Evolutionary conservation across 2,113 vertebrate species (phyloP), one percentile per base, ranked within the genome.

Genomic region (Mormyrus iriodes): DNA sequence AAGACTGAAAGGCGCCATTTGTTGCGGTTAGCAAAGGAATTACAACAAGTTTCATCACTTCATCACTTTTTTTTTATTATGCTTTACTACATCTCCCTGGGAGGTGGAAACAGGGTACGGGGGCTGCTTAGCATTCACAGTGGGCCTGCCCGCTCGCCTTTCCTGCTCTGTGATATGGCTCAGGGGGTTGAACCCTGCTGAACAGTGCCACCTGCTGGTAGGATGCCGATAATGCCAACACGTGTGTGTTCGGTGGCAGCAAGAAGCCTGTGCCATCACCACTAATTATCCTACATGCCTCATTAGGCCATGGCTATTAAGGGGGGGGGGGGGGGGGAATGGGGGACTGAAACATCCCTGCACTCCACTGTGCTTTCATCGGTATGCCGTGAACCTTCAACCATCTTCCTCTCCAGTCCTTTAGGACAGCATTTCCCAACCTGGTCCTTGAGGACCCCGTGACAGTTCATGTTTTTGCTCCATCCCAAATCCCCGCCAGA

Each of bases 11-110:
- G 86, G 88, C 85, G 88, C 85, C 88, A 90, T 92, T 92, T 92
- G 90, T 88, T 89, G 89, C 69, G 89, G 92, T 90, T 93, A 91
- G 91, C 90, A 92, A 90, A 90, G 89, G 90, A 91, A 93, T 95
- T 95, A 92, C 94, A 85, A 90, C 87, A 83, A 65, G 92, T 96
- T 96, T 93, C 95, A 94, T 96, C 94, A 95, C 93, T 92, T 92
- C n/a, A n/a, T n/a, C n/a, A n/a, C 88, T 91, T 91, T 82, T 84
- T 2, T 21, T 93, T 88, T 95, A 93, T 94, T 89, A 58, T 44
- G 17, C 92, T 94, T 93, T 91, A 90, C 82, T 92, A 85, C 90
- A 86, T 93, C 90, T 91, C 90, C 89, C 89, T 89, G 90, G 92
- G 90, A 90, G 92, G 44, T 48, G 42, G 46, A 42, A 88, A 48